phyloP scores from a whole-genome alignment of 2,113 vertebrate species.

The Oryzias melastigma region DNA sequence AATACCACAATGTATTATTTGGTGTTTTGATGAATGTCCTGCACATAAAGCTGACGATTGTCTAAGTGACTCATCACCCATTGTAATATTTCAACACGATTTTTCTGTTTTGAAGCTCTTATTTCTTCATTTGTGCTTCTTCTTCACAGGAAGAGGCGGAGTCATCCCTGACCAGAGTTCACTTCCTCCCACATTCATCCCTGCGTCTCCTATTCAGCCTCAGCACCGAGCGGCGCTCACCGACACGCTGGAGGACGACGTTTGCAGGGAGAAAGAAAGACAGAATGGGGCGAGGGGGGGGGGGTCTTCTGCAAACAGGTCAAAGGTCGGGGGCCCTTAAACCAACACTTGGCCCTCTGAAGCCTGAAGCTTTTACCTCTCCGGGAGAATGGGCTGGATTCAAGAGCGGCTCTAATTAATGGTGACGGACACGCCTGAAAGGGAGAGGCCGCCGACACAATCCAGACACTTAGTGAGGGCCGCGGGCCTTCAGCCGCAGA shows the following conservation, averaged over 20 bases:
- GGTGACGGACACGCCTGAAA: conserved; percentile 52
- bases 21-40: too few species aligned
- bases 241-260: conserved; percentile 35
- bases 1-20: too few species aligned
- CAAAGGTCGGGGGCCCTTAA: conserved; percentile 74
- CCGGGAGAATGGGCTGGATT: conserved; percentile 49
- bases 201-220: conserved; percentile 2
- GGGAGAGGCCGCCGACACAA: conserved; percentile 58
- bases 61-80: too few species aligned
- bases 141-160: background rate
- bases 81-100: too few species aligned
- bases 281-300: background rate
- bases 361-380: conserved; percentile 76
- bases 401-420: conserved; percentile 72
- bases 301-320: conserved; percentile 56
- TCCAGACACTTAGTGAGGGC: conserved; percentile 47
- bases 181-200: conserved; percentile 1
- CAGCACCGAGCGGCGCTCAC: conserved; percentile 23
- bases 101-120: background rate
- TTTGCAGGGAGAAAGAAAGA: conserved; percentile 29
- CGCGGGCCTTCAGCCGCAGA: conserved; percentile 40
- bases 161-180: conserved; percentile 12
- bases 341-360: conserved; percentile 69
- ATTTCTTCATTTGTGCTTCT: background rate
- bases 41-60: too few species aligned